Evolutionary conservation across 2,888 invertebrate species (phyloP).

Genomic region (Andrena flavipes): DNA sequence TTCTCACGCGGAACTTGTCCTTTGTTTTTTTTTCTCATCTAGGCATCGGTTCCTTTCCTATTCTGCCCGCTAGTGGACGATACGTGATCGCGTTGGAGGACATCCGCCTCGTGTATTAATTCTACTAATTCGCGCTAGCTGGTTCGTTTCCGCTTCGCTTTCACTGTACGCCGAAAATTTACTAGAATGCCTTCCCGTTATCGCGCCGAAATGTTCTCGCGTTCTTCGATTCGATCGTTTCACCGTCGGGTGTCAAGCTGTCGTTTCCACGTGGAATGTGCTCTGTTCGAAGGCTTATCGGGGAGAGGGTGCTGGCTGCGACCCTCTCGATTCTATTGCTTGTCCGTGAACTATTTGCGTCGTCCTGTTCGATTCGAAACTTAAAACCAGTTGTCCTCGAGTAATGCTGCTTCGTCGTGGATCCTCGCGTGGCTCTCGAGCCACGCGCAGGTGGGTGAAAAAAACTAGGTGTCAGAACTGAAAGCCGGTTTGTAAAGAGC

Average conservation of each 20-base stretch:
- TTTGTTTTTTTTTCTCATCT: slow-evolving; percentile 30
- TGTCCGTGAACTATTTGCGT: slow-evolving; percentile 42
- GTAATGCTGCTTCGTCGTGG: slow-evolving; percentile 30
- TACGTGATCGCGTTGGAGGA: slow-evolving; percentile 59
- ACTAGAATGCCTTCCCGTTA: background rate
- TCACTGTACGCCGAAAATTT: no score
- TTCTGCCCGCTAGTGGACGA: slow-evolving; percentile 49
- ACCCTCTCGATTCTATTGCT: slow-evolving; percentile 50
- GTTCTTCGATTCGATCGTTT: slow-evolving; percentile 36
- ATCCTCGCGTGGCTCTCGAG: background rate
- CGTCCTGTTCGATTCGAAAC: slow-evolving; percentile 65
- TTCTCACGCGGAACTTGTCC: slow-evolving; percentile 57
- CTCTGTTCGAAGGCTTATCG: slow-evolving; percentile 51
- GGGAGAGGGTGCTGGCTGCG: slow-evolving; percentile 32
- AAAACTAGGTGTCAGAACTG: slow-evolving; percentile 41
- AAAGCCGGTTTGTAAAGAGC: slow-evolving; percentile 60
- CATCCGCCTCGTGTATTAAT: slow-evolving; percentile 35
- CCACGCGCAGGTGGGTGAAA: slow-evolving; percentile 35
- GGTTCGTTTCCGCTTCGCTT: background rate
- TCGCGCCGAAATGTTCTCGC: slow-evolving; percentile 20
- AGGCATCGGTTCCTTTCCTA: slow-evolving; percentile 65
- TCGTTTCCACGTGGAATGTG: slow-evolving; percentile 56
- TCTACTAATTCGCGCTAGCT: slow-evolving; percentile 29
- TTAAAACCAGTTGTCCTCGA: slow-evolving; percentile 68
- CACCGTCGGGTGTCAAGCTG: slow-evolving; percentile 37